Percentiles rank a stretch among this genome's conserved stretches.
phyloP scores from a whole-genome alignment of 1,140 invertebrate genomes.

The Lutraria rhynchaena region DNA sequence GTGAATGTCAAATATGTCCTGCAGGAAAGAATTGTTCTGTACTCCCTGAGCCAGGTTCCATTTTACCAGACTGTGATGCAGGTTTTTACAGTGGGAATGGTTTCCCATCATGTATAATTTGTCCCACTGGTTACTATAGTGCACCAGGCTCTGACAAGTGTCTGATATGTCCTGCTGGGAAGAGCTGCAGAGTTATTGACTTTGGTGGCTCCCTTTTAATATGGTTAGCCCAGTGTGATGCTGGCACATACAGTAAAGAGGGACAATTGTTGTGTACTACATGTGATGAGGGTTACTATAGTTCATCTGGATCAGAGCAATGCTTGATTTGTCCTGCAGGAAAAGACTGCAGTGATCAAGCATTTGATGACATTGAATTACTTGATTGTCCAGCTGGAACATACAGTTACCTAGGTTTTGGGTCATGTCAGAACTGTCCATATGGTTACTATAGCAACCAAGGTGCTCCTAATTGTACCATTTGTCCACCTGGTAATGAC shows the following conservation, averaged over 20 bases:
- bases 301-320: conserved; percentile 39
- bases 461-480: conserved; percentile 49
- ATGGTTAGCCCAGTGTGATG: conserved; percentile 41
- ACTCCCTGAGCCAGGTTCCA: not conserved
- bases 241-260: conserved; percentile 60
- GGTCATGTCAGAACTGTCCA: conserved; percentile 49
- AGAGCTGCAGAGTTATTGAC: conserved; percentile 26
- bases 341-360: conserved; percentile 59
- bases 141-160: conserved; percentile 50
- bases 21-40: conserved; percentile 46
- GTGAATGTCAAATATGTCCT: conserved; percentile 12
- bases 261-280: conserved; percentile 55
- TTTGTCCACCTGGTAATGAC: conserved; percentile 54
- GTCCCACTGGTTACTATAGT: conserved; percentile 60
- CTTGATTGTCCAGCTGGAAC: conserved; percentile 61
- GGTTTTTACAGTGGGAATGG: conserved; percentile 66
- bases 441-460: conserved; percentile 58
- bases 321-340: conserved; percentile 66
- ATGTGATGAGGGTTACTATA: conserved; percentile 65
- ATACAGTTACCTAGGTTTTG: conserved; percentile 49
- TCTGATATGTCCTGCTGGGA: conserved; percentile 61
- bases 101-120: conserved; percentile 47
- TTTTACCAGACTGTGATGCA: conserved; percentile 57
- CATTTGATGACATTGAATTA: conserved; percentile 1
- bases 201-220: conserved; percentile 22